Percentiles rank a stretch among this genome's conserved stretches.
phyloP scores from a whole-genome alignment of 2,113 vertebrate genomes.

The Hemiprocne comata region DNA sequence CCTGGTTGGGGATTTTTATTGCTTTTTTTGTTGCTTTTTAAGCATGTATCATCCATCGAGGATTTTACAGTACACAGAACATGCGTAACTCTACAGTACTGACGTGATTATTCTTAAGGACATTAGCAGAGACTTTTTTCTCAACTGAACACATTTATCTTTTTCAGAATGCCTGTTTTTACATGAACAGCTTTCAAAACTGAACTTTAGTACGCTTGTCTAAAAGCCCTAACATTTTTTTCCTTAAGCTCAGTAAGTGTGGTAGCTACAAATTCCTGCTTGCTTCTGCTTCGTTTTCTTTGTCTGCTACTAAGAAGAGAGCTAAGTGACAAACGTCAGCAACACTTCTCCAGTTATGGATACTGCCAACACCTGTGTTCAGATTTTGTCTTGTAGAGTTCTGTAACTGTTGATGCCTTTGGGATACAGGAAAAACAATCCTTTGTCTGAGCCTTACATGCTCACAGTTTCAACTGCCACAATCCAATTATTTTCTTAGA shows the following conservation, averaged over 20 bases:
- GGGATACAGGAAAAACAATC: neutral
- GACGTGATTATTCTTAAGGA: neutral
- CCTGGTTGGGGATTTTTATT: neutral
- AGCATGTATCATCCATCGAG: neutral
- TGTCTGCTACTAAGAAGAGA: neutral
- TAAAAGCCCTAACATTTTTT: neutral
- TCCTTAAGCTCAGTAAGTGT: neutral
- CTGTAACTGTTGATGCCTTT: neutral
- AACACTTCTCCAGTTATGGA: neutral
- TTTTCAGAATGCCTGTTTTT: neutral
- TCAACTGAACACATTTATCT: neutral
- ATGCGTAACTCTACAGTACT: neutral
- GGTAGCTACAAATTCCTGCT: neutral
- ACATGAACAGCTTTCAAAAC: neutral
- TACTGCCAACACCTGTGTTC: neutral
- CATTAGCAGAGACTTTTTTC: neutral
- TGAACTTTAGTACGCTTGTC: neutral
- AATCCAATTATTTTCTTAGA: neutral
- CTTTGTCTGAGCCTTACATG: neutral
- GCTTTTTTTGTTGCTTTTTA: neutral
- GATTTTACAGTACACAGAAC: neutral
- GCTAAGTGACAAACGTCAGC: neutral
- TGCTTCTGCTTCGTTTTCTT: neutral
- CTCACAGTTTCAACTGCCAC: neutral
- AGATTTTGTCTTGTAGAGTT: neutral